A percentile compares a stretch with the other conserved stretches of the same genome.
phyloP scores from a whole-genome alignment of 2,797 vertebrate genomes.

The Aulostomus chinensis region DNA sequence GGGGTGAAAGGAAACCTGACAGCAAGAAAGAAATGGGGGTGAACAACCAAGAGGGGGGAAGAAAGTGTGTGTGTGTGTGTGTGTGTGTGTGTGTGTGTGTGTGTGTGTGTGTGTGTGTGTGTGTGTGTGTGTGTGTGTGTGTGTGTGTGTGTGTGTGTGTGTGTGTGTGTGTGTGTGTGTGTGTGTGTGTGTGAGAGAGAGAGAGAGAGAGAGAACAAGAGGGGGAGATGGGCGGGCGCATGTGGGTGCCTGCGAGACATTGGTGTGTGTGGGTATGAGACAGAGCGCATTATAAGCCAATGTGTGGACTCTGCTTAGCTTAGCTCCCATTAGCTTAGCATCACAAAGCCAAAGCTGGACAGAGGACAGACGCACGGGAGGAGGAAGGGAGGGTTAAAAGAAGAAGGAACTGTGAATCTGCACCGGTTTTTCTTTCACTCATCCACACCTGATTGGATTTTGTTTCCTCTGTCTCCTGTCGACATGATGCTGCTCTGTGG shows the following conservation, averaged over 20 bases:
- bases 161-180: slow-evolving; percentile 84
- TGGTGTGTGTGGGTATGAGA: slow-evolving; percentile 62
- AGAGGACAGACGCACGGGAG: slow-evolving; percentile 64
- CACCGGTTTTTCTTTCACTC: slow-evolving; percentile 46
- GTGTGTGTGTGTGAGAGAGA: slow-evolving; percentile 76
- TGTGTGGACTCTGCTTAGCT: slow-evolving; percentile 80
- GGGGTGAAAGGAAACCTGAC: neutral
- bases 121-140: slow-evolving; percentile 84
- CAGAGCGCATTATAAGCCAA: slow-evolving; percentile 59
- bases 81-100: slow-evolving; percentile 84
- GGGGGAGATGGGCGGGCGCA: slow-evolving; percentile 37
- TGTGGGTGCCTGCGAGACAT: too few species aligned
- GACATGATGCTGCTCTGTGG: slow-evolving; percentile 51
- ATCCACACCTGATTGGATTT: slow-evolving; percentile 71
- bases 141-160: slow-evolving; percentile 83
- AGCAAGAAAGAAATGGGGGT: slow-evolving; percentile 48
- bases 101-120: slow-evolving; percentile 80
- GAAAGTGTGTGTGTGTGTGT: slow-evolving; percentile 81
- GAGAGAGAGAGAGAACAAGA: slow-evolving; percentile 28
- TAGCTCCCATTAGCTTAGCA: slow-evolving; percentile 85
- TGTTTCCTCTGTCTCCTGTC: slow-evolving; percentile 41
- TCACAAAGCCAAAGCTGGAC: slow-evolving; percentile 80
- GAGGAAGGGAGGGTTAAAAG: slow-evolving; percentile 52
- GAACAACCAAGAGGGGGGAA: neutral
- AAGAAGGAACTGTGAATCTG: slow-evolving; percentile 57